Evolutionary conservation across 2,797 vertebrate genomes (phyloP), one percentile per base, ranked within the genome.

Genomic region (Rhinella marina): DNA sequence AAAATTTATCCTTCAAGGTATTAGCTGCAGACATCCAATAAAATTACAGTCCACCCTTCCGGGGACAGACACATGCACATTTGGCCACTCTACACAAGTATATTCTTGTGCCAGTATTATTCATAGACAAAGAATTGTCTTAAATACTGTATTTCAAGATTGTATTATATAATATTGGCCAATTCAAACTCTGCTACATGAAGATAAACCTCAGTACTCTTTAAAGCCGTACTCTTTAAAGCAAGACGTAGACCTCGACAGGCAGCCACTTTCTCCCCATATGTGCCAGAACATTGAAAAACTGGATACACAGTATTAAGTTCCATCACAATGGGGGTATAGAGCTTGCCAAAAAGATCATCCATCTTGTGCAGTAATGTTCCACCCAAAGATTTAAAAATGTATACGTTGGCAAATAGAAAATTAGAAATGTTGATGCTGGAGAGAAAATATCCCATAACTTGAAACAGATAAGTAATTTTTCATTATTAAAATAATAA

Each of bases 1-100:
- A 99, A 98, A 97, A 97, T 99, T 97, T 96, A 99, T 97, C 97
- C 98, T 99, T 99, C 98, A 99, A 99, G 93, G 97, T 97, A 97
- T 97, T 92, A 97, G 96, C 98, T 99, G 98, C 98, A 99, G 97
- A 99, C 97, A 99, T 97, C 96, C 96, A 98, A 96, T 95, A 97
- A 98, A 96, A 96, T 97, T 93, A 97, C 95, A 96, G 93, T 95
- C 96, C 97, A 97, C 96, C 96, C 94, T 96, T 97, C 97, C 95
- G 97, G 97, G 97, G 97, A 97, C 97, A 95, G 93, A 96, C 96
- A 97, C 97, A 96, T 93, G 94, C 93, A 97, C 93, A 95, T 90
- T 93, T 94, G 94, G 97, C 96, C 93, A 96, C 93, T 96, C 91
- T 90, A 89, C 91, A 72, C 91, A 90, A 91, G 91, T 92, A 88